These are phyloP conservation scores for Drosophila prosaltans DNA, from an alignment of 1,140 invertebrate genomes.

Conservation along the genomic window DNA sequence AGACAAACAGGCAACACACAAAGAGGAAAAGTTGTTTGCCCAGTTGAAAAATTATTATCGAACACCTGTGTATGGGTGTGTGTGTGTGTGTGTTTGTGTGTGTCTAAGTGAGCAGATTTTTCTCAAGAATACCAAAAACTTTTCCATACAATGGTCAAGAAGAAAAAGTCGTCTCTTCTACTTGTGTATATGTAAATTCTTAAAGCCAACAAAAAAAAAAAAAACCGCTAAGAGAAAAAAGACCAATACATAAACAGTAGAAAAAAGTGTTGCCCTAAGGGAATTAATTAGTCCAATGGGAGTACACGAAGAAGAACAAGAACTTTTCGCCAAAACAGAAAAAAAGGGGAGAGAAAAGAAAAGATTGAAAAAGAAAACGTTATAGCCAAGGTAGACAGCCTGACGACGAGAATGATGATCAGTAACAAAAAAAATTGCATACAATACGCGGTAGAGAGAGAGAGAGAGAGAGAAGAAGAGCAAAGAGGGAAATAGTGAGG, in stretches of 20 bases:
- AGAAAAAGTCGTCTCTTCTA: background rate
- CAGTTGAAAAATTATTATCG: constrained; percentile 75
- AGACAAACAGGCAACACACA: constrained; percentile 20
- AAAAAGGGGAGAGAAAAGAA: background rate
- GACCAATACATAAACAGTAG: constrained; percentile 6
- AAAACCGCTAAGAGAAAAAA: constrained; percentile 16
- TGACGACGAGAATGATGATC: constrained; percentile 54
- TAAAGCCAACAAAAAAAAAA: constrained; percentile 14
- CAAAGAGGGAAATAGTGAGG: too few species aligned
- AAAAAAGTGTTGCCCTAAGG: constrained; percentile 74
- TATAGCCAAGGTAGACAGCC: constrained; percentile 58
- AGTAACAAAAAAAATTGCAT: constrained; percentile 62
- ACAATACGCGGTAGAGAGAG: constrained; percentile 49
- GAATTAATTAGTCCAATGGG: constrained; percentile 72
- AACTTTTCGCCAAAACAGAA: constrained; percentile 1
- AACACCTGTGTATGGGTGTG: constrained; percentile 69
- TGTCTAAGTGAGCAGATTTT: constrained; percentile 17
- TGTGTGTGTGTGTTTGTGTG: constrained; percentile 13
- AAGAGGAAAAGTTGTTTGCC: constrained; percentile 54
- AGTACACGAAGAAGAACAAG: constrained; percentile 14
- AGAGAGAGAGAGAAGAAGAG: constrained; percentile 18
- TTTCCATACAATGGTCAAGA: constrained; percentile 37
- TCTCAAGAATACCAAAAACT: constrained; percentile 20
- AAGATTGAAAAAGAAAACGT: background rate
- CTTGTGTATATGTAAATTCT: constrained; percentile 61